Evolutionary conservation across 2,888 invertebrate species (phyloP).

Genomic region (Phyllotreta striolata): DNA sequence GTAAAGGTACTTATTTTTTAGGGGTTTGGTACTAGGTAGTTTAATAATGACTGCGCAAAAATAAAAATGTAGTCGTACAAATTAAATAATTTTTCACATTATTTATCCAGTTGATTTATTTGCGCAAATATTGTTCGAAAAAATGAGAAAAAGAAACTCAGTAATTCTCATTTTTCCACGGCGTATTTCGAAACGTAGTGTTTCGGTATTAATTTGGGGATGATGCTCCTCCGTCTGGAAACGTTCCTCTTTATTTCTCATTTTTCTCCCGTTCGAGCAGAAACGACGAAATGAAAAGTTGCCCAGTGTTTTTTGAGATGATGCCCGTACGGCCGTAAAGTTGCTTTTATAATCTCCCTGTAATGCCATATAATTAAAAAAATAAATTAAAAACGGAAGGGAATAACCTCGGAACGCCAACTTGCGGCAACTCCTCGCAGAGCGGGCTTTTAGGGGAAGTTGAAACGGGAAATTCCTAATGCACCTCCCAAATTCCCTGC

Average conservation of each 20-base stretch:
- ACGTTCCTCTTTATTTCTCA: conserved; percentile 29
- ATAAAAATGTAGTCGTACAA: too few species aligned
- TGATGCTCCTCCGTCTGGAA: conserved; percentile 25
- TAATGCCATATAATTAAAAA: conserved; percentile 38
- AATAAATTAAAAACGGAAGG: conserved; percentile 28
- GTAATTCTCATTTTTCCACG: conserved; percentile 22
- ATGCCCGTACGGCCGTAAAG: conserved; percentile 28
- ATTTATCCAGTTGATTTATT: too few species aligned
- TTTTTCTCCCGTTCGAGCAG: conserved; percentile 28
- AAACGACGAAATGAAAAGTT: conserved; percentile 36
- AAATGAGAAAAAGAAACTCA: conserved; percentile 11
- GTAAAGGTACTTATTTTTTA: too few species aligned
- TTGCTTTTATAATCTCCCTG: conserved; percentile 32
- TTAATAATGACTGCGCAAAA: too few species aligned
- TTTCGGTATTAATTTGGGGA: conserved; percentile 27
- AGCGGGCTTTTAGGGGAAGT: background rate
- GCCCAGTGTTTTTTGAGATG: conserved; percentile 28
- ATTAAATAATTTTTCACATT: too few species aligned
- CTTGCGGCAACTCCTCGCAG: conserved; percentile 13
- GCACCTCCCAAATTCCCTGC: background rate
- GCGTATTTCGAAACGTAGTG: conserved; percentile 25
- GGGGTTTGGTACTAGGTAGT: too few species aligned
- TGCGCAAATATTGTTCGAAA: conserved; percentile 16
- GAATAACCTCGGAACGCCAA: conserved; percentile 24
- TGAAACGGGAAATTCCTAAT: background rate